Evolutionary conservation across 2,888 invertebrate species (phyloP).

Genomic region (Machimus rusticus): DNA sequence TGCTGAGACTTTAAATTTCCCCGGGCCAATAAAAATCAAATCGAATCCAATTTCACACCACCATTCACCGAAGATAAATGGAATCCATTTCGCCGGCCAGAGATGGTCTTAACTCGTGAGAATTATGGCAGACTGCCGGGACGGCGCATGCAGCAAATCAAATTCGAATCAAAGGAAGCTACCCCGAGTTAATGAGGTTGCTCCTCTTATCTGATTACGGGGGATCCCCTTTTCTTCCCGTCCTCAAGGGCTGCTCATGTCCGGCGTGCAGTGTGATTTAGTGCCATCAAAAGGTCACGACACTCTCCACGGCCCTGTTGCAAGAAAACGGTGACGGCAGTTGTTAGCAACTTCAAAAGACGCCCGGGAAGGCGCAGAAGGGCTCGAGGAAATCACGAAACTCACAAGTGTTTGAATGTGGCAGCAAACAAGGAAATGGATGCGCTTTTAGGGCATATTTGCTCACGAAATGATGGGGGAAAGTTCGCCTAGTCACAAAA

Average conservation of each 20-base stretch:
- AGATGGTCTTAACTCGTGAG: slow-evolving; percentile 32
- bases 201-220: background rate
- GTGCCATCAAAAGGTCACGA: slow-evolving; percentile 18
- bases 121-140: background rate
- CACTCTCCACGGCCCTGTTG: background rate
- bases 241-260: background rate
- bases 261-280: background rate
- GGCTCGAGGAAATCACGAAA: slow-evolving; percentile 27
- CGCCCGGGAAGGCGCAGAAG: background rate
- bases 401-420: slow-evolving; percentile 17
- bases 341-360: background rate
- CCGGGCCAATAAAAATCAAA: slow-evolving; percentile 9
- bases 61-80: slow-evolving; percentile 20
- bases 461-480: slow-evolving; percentile 17
- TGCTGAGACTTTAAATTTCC: background rate
- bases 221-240: background rate
- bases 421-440: slow-evolving; percentile 34
- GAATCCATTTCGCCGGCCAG: background rate
- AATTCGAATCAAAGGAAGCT: slow-evolving; percentile 27
- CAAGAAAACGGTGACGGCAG: background rate
- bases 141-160: slow-evolving; percentile 25
- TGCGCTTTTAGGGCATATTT: slow-evolving; percentile 35
- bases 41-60: slow-evolving; percentile 30
- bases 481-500: slow-evolving; percentile 1
- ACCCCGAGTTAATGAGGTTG: slow-evolving; percentile 20